Conservation (phyloP, 2,113 vertebrate genomes). For the Ivindomyrus marchei region DNA sequence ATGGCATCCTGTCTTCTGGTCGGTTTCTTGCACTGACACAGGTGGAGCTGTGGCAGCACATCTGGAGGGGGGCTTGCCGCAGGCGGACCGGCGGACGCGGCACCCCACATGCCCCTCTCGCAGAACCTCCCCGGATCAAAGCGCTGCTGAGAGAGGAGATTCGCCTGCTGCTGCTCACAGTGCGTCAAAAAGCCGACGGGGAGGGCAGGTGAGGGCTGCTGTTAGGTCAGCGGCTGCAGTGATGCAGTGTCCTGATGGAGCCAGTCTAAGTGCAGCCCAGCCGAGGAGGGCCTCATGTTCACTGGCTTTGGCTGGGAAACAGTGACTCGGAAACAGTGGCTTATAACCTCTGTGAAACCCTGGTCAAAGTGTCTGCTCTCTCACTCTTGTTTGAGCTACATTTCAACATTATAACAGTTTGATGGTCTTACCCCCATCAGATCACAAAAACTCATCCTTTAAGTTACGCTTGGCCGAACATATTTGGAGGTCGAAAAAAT, state of each 20-base stretch:
- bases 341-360: background rate
- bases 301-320: background rate
- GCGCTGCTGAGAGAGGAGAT: constrained; percentile 74
- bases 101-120: constrained; percentile 45
- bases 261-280: no score
- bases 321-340: no score
- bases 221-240: background rate
- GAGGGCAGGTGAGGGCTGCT: constrained; percentile 47
- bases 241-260: background rate
- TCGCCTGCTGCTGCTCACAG: constrained; percentile 63
- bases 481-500: background rate
- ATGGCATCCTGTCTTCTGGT: background rate
- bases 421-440: no score
- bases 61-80: constrained; percentile 49
- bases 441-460: no score
- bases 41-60: constrained; percentile 58
- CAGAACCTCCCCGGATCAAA: constrained; percentile 68
- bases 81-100: constrained; percentile 12
- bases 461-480: no score
- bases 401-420: no score
- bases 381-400: background rate
- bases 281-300: background rate
- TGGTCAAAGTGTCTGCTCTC: background rate
- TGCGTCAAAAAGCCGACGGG: constrained; percentile 44
- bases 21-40: constrained; percentile 29